Percentiles rank a stretch among this genome's conserved stretches.
phyloP scores from a whole-genome alignment of 2,888 invertebrate genomes.

The Subacronicta megacephala region DNA sequence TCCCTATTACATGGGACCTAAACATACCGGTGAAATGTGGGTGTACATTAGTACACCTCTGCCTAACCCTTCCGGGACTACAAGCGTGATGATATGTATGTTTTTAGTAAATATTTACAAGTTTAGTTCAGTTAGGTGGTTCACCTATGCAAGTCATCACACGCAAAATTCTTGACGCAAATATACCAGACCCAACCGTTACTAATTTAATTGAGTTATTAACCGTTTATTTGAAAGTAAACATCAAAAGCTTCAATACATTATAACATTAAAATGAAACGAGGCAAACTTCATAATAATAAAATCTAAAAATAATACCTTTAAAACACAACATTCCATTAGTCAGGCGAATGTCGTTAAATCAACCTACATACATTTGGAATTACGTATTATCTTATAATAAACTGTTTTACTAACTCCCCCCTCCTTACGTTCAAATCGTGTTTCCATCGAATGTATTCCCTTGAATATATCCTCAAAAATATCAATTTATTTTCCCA shows the following conservation, averaged over 20 bases:
- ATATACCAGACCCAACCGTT: neutral
- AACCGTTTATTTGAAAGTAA: conserved; percentile 14
- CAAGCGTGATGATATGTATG: no score
- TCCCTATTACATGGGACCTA: no score
- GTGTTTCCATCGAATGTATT: no score
- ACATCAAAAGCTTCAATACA: conserved; percentile 48
- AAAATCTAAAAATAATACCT: conserved; percentile 41
- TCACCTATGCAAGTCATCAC: no score
- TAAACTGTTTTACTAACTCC: neutral
- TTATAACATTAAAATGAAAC: conserved; percentile 22
- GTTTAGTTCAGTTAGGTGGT: no score
- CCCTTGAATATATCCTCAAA: no score
- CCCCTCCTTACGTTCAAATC: no score
- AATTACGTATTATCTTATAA: conserved; percentile 17
- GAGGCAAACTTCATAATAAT: conserved; percentile 32
- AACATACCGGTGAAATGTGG: no score
- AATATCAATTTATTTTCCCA: no score
- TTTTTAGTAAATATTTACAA: no score
- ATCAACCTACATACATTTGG: conserved; percentile 17
- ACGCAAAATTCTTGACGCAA: neutral
- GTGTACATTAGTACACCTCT: no score
- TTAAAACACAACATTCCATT: conserved; percentile 25
- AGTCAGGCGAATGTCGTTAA: conserved; percentile 20
- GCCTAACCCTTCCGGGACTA: no score
- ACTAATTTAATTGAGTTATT: conserved; percentile 18